Conservation (phyloP, 2,797 vertebrate genomes). For the Meriones psammophilus region DNA sequence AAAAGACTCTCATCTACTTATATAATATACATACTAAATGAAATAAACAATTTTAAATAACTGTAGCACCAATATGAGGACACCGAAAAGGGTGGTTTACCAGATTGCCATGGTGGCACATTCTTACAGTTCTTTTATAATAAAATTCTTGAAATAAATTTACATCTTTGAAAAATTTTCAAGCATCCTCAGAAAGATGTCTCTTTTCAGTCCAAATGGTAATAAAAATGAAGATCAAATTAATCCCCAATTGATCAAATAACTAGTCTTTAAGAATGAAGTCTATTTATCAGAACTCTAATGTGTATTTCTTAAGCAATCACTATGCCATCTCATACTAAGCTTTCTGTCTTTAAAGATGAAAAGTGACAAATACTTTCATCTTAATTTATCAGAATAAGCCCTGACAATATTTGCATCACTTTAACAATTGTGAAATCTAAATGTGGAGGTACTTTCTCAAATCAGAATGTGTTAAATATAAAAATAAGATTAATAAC, state of each 20-base stretch:
- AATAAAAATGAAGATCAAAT: constrained; percentile 32
- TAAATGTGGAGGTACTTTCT: constrained; percentile 16
- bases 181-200: neutral
- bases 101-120: neutral
- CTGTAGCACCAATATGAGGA: neutral
- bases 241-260: neutral
- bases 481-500: neutral
- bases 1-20: neutral
- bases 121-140: neutral
- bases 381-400: neutral
- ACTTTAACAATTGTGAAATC: constrained; percentile 15
- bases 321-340: neutral
- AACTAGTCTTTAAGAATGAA: neutral
- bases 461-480: neutral
- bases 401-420: neutral
- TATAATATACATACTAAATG: neutral
- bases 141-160: neutral
- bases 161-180: neutral
- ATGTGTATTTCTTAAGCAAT: neutral
- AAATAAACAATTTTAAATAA: neutral
- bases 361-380: neutral
- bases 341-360: neutral
- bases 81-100: neutral
- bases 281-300: neutral
- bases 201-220: neutral